phyloP scores from a whole-genome alignment of 2,113 vertebrate species.

The Hydropotes inermis region DNA sequence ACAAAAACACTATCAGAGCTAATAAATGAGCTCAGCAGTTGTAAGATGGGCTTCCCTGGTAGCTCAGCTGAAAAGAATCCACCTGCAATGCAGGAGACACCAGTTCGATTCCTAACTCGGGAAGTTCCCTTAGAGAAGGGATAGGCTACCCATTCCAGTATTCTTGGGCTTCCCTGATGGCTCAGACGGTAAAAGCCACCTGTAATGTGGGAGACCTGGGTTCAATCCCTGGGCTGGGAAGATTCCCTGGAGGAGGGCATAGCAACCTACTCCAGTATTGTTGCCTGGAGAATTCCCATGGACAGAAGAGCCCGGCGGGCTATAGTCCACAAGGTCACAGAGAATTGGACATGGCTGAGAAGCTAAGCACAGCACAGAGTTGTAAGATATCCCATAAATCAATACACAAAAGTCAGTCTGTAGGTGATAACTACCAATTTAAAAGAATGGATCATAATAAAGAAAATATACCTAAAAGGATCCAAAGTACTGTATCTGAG shows the following conservation, averaged over 20 bases:
- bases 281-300: not conserved
- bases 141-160: not conserved
- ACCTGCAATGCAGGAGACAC: not conserved
- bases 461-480: not conserved
- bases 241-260: not conserved
- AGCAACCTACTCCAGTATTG: not conserved
- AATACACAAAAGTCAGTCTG: not conserved
- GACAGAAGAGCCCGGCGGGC: not conserved
- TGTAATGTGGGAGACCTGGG: not conserved
- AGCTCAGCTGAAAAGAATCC: not conserved
- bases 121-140: not conserved
- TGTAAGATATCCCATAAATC: not conserved
- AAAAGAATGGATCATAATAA: not conserved
- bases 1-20: not conserved
- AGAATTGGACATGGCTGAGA: not conserved
- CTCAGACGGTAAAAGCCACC: not conserved
- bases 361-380: not conserved
- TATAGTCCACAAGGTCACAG: not conserved
- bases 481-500: not conserved
- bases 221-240: not conserved
- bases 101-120: not conserved
- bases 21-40: not conserved
- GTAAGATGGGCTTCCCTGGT: not conserved
- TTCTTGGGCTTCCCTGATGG: not conserved
- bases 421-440: not conserved